These are phyloP conservation scores for Apostichopus leukothele DNA, from an alignment of 53 echinoderm and acorn worm species.

Conservation along the genomic window DNA sequence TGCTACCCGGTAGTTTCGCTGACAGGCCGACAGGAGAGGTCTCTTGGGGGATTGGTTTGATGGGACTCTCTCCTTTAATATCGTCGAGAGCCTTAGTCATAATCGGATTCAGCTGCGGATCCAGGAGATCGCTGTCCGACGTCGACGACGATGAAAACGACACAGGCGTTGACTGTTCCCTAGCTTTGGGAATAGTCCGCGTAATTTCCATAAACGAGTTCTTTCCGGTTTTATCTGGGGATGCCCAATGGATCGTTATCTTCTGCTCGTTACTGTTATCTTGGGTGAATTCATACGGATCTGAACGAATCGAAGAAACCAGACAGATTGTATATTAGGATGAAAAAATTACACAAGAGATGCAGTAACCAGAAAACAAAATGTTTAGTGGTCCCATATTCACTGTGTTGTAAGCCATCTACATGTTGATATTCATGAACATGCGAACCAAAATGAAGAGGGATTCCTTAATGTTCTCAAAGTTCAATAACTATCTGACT, in stretches of 20 bases:
- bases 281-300: slow-evolving; percentile 89
- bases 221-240: slow-evolving; percentile 82
- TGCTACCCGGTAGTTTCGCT: neutral
- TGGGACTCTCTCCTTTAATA: slow-evolving; percentile 26
- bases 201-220: slow-evolving; percentile 86
- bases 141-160: slow-evolving; percentile 81
- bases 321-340: neutral
- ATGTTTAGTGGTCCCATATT: neutral
- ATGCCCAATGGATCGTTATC: slow-evolving; percentile 88
- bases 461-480: too few species aligned
- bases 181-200: slow-evolving; percentile 76
- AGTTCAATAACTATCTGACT: too few species aligned
- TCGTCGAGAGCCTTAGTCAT: slow-evolving; percentile 40
- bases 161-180: slow-evolving; percentile 78
- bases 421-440: too few species aligned
- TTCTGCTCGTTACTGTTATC: slow-evolving; percentile 87
- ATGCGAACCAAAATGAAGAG: too few species aligned
- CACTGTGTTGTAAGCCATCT: neutral
- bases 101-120: slow-evolving; percentile 71
- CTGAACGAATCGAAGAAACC: slow-evolving; percentile 12
- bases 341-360: neutral
- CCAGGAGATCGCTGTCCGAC: slow-evolving; percentile 87
- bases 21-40: neutral
- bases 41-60: slow-evolving; percentile 2
- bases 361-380: neutral